These are phyloP conservation scores for Dasysyrphus tricinctus DNA, from an alignment of 2,888 invertebrate species.

Conservation along the genomic window DNA sequence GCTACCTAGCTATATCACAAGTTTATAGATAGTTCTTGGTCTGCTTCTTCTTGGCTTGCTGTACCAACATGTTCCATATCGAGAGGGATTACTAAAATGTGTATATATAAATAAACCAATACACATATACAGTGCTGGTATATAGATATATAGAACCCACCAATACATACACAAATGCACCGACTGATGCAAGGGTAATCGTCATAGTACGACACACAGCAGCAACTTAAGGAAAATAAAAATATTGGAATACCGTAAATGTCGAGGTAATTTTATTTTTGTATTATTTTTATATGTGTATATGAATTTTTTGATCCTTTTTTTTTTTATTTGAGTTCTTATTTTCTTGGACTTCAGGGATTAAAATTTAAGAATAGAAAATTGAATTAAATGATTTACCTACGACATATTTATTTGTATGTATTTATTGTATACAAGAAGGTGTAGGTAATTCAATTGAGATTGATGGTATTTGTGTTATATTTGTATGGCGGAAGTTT, in stretches of 20 bases:
- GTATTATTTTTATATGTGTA: background rate
- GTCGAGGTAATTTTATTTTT: constrained; percentile 70
- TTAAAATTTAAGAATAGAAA: background rate
- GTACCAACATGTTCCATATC: constrained; percentile 46
- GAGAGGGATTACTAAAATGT: constrained; percentile 39
- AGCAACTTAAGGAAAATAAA: constrained; percentile 46
- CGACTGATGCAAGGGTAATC: constrained; percentile 64
- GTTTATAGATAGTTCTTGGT: constrained; percentile 35
- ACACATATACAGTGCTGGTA: background rate
- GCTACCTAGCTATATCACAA: constrained; percentile 14
- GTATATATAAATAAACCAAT: constrained; percentile 22
- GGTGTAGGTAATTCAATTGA: background rate
- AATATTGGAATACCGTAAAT: constrained; percentile 70
- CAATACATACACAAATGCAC: constrained; percentile 9
- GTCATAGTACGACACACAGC: constrained; percentile 38
- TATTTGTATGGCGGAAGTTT: constrained; percentile 2
- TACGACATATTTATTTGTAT: background rate
- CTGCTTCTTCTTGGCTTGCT: constrained; percentile 3
- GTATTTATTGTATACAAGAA: background rate
- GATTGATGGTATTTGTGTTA: background rate
- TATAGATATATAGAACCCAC: background rate
- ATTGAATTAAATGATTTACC: background rate
- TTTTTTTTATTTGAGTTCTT: background rate
- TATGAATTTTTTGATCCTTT: constrained; percentile 22
- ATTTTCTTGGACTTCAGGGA: constrained; percentile 22